Percentiles rank a stretch among this genome's conserved stretches.
These are phyloP conservation scores for Drosophila mojavensis DNA, from an alignment of 1,140 invertebrate species.

Conservation along the genomic window DNA sequence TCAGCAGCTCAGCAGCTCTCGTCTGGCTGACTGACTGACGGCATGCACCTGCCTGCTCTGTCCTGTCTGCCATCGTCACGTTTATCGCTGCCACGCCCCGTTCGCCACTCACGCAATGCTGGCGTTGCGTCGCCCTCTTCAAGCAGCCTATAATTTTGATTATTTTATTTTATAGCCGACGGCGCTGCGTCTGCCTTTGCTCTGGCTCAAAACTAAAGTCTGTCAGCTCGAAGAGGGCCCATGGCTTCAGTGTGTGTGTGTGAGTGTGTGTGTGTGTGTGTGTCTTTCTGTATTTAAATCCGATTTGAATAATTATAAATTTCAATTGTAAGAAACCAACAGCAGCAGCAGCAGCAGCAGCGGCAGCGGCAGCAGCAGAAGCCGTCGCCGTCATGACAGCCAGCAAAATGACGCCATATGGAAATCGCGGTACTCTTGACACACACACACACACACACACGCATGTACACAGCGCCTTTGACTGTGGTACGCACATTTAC, in stretches of 20 bases:
- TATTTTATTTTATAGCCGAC: conserved; percentile 40
- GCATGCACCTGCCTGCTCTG: conserved; percentile 62
- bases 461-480: conserved; percentile 21
- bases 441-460: conserved; percentile 5
- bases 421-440: conserved; percentile 58
- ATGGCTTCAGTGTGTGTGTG: not conserved
- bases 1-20: conserved; percentile 24
- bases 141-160: conserved; percentile 44
- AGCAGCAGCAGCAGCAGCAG: conserved; percentile 32
- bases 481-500: conserved; percentile 59
- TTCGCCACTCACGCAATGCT: not conserved
- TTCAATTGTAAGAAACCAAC: conserved; percentile 78
- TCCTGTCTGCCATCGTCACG: not conserved
- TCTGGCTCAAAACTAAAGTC: conserved; percentile 41
- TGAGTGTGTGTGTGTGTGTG: conserved; percentile 3
- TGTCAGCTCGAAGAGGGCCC: conserved; percentile 2
- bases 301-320: conserved; percentile 83
- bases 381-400: conserved; percentile 37
- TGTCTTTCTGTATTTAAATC: conserved; percentile 74
- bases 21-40: conserved; percentile 42
- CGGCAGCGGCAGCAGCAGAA: conserved; percentile 11
- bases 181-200: conserved; percentile 13
- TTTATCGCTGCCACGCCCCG: not conserved
- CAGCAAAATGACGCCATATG: conserved; percentile 78
- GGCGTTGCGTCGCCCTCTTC: conserved; percentile 6